A percentile compares a stretch with the other conserved stretches of the same genome.
phyloP scores from a whole-genome alignment of 1,140 invertebrate species.

The Chironomus tepperi region DNA sequence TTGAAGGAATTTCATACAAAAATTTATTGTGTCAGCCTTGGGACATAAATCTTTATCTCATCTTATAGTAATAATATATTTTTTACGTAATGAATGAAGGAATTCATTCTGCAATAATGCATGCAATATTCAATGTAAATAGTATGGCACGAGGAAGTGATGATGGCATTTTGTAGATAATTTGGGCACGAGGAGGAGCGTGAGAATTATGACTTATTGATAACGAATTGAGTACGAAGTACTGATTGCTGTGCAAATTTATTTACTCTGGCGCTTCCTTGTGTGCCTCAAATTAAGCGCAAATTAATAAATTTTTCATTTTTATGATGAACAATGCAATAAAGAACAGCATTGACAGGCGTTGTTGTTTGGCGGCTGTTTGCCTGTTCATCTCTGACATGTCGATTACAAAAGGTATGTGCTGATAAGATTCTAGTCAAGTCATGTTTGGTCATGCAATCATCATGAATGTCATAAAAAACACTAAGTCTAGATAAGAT shows the following conservation, averaged over 20 bases:
- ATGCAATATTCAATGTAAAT: too few species aligned
- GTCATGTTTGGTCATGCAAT: too few species aligned
- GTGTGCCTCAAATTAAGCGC: not conserved
- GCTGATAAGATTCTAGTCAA: too few species aligned
- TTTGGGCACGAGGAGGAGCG: not conserved
- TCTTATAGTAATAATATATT: not conserved
- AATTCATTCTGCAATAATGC: too few species aligned
- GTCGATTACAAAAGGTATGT: too few species aligned
- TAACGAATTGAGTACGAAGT: not conserved
- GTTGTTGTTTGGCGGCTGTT: too few species aligned
- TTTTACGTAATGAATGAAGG: not conserved
- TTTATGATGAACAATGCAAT: too few species aligned
- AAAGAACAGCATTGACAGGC: too few species aligned
- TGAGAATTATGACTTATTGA: slow-evolving; percentile 7
- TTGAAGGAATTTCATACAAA: slow-evolving; percentile 1
- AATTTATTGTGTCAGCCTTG: slow-evolving; percentile 5
- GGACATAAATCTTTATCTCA: not conserved
- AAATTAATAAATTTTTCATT: not conserved
- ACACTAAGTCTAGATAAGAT: too few species aligned
- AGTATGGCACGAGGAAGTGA: not conserved
- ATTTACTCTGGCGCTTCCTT: not conserved
- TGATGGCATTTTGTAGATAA: not conserved
- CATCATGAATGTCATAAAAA: too few species aligned
- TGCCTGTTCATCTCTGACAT: too few species aligned
- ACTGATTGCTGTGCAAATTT: not conserved